Conservation (phyloP, 2,797 vertebrate genomes). For the Huso huso region DNA sequence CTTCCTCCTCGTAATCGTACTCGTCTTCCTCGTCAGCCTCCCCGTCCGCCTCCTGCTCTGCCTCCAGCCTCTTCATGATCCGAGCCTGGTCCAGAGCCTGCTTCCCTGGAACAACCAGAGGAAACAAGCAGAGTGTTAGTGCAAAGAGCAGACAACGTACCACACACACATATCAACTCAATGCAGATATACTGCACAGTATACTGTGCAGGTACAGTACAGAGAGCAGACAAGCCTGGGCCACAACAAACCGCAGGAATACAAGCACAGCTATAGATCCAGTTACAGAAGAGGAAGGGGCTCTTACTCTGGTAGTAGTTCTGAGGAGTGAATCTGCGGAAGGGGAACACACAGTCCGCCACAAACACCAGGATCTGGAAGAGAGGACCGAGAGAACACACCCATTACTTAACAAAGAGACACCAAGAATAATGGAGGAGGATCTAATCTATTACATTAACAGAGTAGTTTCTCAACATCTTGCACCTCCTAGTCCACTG, state of each 20-base stretch:
- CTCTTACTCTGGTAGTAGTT: slow-evolving; percentile 74
- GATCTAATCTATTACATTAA: too few relatives aligned
- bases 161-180: neutral
- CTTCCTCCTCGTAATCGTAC: slow-evolving; percentile 44
- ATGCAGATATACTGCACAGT: neutral
- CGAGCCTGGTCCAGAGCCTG: slow-evolving; percentile 58
- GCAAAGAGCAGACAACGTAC: too few relatives aligned
- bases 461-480: too few relatives aligned
- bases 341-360: slow-evolving; percentile 84
- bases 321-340: slow-evolving; percentile 63
- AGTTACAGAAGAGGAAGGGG: neutral
- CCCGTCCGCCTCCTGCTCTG: slow-evolving; percentile 63
- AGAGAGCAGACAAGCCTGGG: neutral
- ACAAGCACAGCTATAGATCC: neutral
- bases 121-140: too few relatives aligned
- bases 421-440: neutral
- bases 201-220: neutral
- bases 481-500: too few relatives aligned
- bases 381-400: slow-evolving; percentile 11
- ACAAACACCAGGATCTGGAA: slow-evolving; percentile 85
- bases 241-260: neutral
- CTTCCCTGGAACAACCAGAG: slow-evolving; percentile 59
- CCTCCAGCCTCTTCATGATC: slow-evolving; percentile 63
- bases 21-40: slow-evolving; percentile 68
- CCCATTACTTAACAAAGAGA: neutral